Evolutionary conservation across 2,113 vertebrate genomes (phyloP), one percentile per base, ranked within the genome.

Genomic region (Regulus satrapa): DNA sequence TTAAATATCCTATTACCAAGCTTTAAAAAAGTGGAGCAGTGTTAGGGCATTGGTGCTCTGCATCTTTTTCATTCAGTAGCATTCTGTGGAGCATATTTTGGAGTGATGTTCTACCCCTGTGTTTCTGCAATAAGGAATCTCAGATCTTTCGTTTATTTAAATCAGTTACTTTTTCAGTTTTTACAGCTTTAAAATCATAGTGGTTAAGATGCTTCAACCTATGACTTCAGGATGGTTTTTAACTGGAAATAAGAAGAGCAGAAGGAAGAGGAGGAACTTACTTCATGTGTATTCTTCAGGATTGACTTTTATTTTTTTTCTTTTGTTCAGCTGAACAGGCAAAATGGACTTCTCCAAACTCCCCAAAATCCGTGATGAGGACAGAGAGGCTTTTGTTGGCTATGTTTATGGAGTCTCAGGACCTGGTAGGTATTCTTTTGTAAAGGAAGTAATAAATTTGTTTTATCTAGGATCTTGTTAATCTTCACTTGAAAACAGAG

Each of bases 291-390:
- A 4, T 68, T 82, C 17, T 56, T 89, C 58, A 62, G 25, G 43
- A 51, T 36, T 85, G 45, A 94, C 51, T 46, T 4, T 29, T 29
- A 13, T 34, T 86, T 64, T 54, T 49, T 63, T 75, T 73, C 58
- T 76, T 94, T 87, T 95, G 40, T 69, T 49, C 75, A 98, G 94
- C 56, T 97, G 96, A 98, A 93, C 71, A 86, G 91, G 73, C 75
- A 98, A 97, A 97, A 99, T 99, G 99, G 98, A 99, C 97, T 98
- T 99, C 89, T 99, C 99, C 89, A 99, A 99, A 97, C 98, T 99
- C 95, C 98, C 99, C 38, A 99, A 99, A 98, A 98, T 99, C 92
- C 98, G 97, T 54, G 98, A 99, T 97, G 99, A 99, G 97, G 99
- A 99, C 25, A 96, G 96, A 89, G 99, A 99, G 97, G 98, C 98